Conservation (phyloP, 2,888 invertebrate genomes). For the Petrophora chlorosata region DNA sequence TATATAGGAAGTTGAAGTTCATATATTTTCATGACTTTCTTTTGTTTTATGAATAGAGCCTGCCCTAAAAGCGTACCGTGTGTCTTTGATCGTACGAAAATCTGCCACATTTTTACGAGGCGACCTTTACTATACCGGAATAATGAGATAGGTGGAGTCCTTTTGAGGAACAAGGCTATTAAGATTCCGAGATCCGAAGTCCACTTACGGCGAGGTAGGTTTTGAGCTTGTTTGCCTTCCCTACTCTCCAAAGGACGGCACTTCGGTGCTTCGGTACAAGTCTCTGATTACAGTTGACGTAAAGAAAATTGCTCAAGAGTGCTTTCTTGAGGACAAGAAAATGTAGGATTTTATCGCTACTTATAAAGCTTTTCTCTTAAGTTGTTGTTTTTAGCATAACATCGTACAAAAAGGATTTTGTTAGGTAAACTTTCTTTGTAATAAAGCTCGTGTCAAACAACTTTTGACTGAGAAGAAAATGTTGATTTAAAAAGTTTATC, state of each 20-base stretch:
- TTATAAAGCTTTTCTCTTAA: background rate
- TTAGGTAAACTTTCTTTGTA: background rate
- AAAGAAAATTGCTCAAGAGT: conserved; percentile 29
- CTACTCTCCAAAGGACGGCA: too few species aligned
- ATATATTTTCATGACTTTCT: too few species aligned
- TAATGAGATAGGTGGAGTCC: conserved; percentile 5
- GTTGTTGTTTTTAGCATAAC: background rate
- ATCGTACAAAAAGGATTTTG: background rate
- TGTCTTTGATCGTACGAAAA: background rate
- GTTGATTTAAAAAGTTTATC: too few species aligned
- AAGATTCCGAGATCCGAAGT: conserved; percentile 22
- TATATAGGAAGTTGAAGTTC: too few species aligned
- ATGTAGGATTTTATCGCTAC: background rate
- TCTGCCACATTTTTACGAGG: background rate
- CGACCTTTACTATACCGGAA: background rate
- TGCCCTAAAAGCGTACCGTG: too few species aligned
- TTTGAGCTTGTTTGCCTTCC: conserved; percentile 29
- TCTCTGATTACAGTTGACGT: conserved; percentile 32
- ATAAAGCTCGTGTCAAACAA: too few species aligned
- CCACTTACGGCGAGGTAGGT: conserved; percentile 29
- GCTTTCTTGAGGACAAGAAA: conserved; percentile 20
- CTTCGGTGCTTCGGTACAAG: conserved; percentile 22
- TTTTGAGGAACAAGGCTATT: conserved; percentile 23
- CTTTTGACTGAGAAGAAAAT: too few species aligned
- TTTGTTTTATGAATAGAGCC: too few species aligned